Base-by-base conservation (phyloP, 1,140 invertebrate genomes). In the Panagrolaimus sp. region DNA sequence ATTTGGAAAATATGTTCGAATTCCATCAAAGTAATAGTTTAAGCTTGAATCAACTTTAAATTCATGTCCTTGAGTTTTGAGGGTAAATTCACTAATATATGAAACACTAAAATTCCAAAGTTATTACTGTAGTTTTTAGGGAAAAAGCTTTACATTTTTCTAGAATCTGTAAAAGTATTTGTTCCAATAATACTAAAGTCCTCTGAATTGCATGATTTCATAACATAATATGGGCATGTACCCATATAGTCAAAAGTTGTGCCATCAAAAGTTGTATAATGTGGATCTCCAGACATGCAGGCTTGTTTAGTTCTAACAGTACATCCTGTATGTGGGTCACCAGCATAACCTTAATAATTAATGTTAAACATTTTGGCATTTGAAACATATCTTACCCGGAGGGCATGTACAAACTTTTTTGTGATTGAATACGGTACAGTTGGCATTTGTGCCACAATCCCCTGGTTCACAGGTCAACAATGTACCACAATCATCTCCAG, bases 151-250 rank as follows among this genome's bases (percentile, higher is more conserved):
- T 38, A 38, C 32, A 7, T 38, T 38, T 38, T 38, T 4, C 7
- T 38, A 38, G 32, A 7, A 38, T 38, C 7, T 7, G 32, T 4
- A 7, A 38, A 38, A 38, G 32, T 38, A 38, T 38, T 38, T 38
- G 32, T 38, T 38, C 2, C 32, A 43, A 44, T 71, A 0, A 75
- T 71, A 6, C 46, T 47, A 44, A 58, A 75, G 32, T 43, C 48
- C 15, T 7, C n/a, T 2, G 14, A 21, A 2, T 58, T 58, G 17
- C 52, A 58, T n/a, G 52, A 12, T 58, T 58, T 28, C 21, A 28
- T 58, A 28, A 21, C 52, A 26, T 26, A 21, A 28, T 58, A 58
- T 12, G 52, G 52, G 17, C 52, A 58, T 21, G 52, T 58, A 28
- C 52, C 52, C 28, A 26, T 21, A 26, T 58, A 58, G 17, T 58